Conservation (phyloP, 2,797 vertebrate species). For the Pachyuromys duprasi region DNA sequence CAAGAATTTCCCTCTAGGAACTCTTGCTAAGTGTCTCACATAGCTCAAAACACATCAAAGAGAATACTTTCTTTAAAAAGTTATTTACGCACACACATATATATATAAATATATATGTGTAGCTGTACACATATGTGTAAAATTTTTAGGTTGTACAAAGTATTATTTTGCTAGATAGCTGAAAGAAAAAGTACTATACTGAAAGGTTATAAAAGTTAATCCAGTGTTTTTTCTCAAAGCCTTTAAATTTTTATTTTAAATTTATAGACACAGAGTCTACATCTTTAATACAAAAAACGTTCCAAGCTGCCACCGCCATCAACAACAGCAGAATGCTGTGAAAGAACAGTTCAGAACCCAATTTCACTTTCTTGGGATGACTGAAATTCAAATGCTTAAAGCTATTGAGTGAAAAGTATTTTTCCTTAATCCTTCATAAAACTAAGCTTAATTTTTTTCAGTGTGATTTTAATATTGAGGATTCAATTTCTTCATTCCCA, state of each 20-base stretch:
- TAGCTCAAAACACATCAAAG: constrained; percentile 25
- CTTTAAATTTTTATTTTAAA: constrained; percentile 51
- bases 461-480: constrained; percentile 38
- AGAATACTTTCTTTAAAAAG: constrained; percentile 62
- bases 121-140: constrained; percentile 39
- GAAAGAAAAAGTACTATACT: not conserved
- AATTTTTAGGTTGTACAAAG: constrained; percentile 47
- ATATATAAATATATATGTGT: constrained; percentile 21
- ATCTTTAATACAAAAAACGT: constrained; percentile 48
- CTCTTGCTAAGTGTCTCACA: constrained; percentile 43
- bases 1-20: constrained; percentile 44
- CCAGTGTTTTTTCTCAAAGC: constrained; percentile 33
- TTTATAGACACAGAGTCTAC: constrained; percentile 25
- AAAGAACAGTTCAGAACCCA: not conserved
- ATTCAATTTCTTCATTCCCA: constrained; percentile 45
- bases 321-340: not conserved
- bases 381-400: constrained; percentile 24
- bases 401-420: constrained; percentile 3
- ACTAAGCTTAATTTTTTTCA: constrained; percentile 52
- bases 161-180: constrained; percentile 52
- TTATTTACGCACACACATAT: not conserved
- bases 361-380: constrained; percentile 10
- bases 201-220: constrained; percentile 63
- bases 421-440: constrained; percentile 36
- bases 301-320: constrained; percentile 8